phyloP scores from a whole-genome alignment of 2,797 vertebrate species.

The Silurus aristotelis region DNA sequence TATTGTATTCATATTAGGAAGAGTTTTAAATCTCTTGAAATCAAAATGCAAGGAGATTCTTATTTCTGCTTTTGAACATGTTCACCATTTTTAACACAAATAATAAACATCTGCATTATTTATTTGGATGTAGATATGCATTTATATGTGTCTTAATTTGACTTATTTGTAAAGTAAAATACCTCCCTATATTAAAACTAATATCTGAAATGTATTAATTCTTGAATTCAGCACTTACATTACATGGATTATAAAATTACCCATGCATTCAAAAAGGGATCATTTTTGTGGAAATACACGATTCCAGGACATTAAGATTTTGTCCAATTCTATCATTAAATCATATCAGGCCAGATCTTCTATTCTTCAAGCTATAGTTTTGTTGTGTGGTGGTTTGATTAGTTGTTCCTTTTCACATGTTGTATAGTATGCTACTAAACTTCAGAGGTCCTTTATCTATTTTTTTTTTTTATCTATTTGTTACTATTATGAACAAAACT shows the following conservation, averaged over 20 bases:
- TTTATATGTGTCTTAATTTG: not conserved
- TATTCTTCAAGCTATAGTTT: no score
- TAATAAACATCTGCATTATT: not conserved
- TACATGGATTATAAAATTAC: not conserved
- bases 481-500: not conserved
- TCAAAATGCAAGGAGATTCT: not conserved
- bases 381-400: not conserved
- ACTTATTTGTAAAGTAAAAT: not conserved
- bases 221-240: not conserved
- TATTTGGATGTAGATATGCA: no score
- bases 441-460: not conserved
- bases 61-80: not conserved
- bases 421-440: not conserved
- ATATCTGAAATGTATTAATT: not conserved
- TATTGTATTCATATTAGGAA: not conserved
- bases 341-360: not conserved
- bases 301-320: not conserved
- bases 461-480: not conserved
- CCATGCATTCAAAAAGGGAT: not conserved
- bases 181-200: not conserved
- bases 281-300: not conserved
- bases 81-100: not conserved
- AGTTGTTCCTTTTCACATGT: not conserved
- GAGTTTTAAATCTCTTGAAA: not conserved
- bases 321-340: not conserved